Percentiles rank a stretch among this genome's conserved stretches.
Conservation (phyloP, 1,140 invertebrate species). For the Drosophila nigromelanica region DNA sequence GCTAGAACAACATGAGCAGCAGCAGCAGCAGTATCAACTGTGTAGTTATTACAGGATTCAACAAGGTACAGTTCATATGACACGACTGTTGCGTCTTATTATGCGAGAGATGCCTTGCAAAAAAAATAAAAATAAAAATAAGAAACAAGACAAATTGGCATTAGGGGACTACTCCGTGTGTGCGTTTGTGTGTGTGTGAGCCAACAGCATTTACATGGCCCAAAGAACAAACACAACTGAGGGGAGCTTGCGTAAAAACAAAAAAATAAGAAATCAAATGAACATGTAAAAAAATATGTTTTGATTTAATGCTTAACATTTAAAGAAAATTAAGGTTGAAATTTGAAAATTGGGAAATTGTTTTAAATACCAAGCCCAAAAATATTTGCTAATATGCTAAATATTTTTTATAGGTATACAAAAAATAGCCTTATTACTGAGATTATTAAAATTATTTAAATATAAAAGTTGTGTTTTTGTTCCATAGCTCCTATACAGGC, state of each 20-base stretch:
- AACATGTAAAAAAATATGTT: too few species aligned
- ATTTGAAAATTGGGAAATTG: too few species aligned
- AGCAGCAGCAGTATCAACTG: background rate
- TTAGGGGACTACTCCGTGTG: background rate
- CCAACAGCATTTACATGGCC: slow-evolving; percentile 40
- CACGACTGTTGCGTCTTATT: slow-evolving; percentile 53
- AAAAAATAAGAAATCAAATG: too few species aligned
- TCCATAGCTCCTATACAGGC: too few species aligned
- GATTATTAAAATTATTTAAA: too few species aligned
- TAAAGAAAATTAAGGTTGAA: too few species aligned
- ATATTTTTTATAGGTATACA: too few species aligned
- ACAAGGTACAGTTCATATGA: slow-evolving; percentile 27
- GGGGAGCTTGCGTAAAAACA: background rate
- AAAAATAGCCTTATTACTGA: too few species aligned
- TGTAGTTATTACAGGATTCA: slow-evolving; percentile 23
- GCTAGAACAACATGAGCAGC: slow-evolving; percentile 47
- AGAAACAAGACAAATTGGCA: slow-evolving; percentile 34
- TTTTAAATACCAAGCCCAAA: too few species aligned
- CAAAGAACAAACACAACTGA: slow-evolving; percentile 17
- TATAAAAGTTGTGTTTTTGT: too few species aligned
- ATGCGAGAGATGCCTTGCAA: slow-evolving; percentile 27
- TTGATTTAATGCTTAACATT: too few species aligned
- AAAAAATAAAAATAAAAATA: background rate
- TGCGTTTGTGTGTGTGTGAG: background rate
- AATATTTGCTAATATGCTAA: too few species aligned